Base-by-base conservation (phyloP, 2,888 invertebrate species). In the Cacoxenus indagator region DNA sequence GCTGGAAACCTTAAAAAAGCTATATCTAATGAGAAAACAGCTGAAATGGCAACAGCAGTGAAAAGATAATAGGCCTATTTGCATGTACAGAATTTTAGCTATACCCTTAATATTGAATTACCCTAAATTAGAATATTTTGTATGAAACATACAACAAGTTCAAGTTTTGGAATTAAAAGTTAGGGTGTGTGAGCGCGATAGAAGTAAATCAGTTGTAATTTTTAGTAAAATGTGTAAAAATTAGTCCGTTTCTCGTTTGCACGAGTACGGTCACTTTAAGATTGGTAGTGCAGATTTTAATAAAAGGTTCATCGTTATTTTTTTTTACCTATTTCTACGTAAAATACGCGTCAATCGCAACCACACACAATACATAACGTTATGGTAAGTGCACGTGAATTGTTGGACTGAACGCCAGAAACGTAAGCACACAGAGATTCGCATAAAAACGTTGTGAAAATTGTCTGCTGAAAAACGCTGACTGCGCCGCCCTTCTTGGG, bases 401-500 rank as follows among this genome's bases (percentile, higher is more conserved):
- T 6, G 22, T 51, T 19, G 31, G 19, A 17, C 8, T 31, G 9
- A 59, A 59, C 4, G 17, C 8, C 17, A 59, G 59, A 59, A 59
- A 31, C 29, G 59, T 14, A 59, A 59, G 31, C 37, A 31, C 59
- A 22, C 24, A 43, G 4, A 26, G 26, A 26, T n/a, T 0, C 26
- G n/a, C 17, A 51, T 9, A 8, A 37, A 11, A 37, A 8, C 31
- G 5, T 37, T 37, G 37, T 14, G 9, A 37, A 8, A 11, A 11
- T 37, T 2, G 37, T 51, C 9, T 51, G 6, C 9, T 6, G 22
- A 51, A 71, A 69, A 72, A 69, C 73, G 73, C 74, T 76, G 73
- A 77, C 78, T 78, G 78, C 69, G 73, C 78, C 74, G n/a, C n/a
- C n/a, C n/a, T n/a, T n/a, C 68, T 37, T 55, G 31, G 14, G 55